These are phyloP conservation scores for Chaetura pelagica DNA, from an alignment of 2,113 vertebrate genomes.

Conservation along the genomic window DNA sequence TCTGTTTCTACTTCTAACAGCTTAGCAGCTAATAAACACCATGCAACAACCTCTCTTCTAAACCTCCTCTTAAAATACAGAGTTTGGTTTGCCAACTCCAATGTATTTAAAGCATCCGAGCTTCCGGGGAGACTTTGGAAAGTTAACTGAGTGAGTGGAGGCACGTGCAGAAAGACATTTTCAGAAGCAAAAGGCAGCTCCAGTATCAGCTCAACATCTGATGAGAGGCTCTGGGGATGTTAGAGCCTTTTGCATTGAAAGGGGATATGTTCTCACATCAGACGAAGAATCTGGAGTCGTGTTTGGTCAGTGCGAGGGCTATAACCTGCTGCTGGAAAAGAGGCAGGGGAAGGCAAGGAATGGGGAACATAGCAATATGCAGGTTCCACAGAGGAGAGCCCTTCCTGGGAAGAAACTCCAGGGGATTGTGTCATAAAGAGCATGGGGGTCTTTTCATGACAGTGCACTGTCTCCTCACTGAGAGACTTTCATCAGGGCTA, in stretches of 20 bases:
- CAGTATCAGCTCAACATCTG: conserved; percentile 33
- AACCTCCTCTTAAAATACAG: conserved; percentile 79
- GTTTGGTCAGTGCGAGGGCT: background rate
- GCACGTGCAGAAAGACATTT: conserved; percentile 59
- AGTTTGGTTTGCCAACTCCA: conserved; percentile 74
- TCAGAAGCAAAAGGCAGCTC: conserved; percentile 61
- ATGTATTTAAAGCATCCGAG: conserved; percentile 79
- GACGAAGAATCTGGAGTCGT: background rate
- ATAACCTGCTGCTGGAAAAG: background rate
- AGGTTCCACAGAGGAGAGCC: background rate
- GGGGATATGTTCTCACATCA: conserved; percentile 39
- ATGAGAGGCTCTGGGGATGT: conserved; percentile 34
- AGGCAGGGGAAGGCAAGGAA: background rate
- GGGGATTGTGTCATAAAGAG: background rate
- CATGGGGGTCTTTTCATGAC: background rate
- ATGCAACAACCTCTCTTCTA: conserved; percentile 68
- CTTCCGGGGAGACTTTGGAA: conserved; percentile 77
- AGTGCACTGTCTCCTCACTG: background rate
- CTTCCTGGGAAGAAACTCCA: background rate
- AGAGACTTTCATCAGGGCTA: background rate
- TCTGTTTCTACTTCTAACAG: conserved; percentile 79
- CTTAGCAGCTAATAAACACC: conserved; percentile 85
- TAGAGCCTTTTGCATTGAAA: conserved; percentile 45
- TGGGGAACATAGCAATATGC: background rate
- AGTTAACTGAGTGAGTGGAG: conserved; percentile 64